Evolutionary conservation across 2,113 vertebrate genomes (phyloP).

Genomic region (Cyanocitta stelleri): DNA sequence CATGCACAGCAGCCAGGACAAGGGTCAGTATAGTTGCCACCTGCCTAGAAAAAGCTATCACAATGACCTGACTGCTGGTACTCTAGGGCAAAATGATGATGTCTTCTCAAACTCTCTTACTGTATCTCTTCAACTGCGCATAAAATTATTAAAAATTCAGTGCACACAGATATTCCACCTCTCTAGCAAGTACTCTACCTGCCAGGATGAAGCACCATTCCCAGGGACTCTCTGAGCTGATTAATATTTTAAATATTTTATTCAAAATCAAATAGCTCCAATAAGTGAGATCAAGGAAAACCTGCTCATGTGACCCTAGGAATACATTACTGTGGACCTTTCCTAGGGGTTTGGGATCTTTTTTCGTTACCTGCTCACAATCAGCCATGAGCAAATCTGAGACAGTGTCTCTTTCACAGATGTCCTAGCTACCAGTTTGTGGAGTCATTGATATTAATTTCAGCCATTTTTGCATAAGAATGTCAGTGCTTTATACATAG

Average conservation of each 20-base stretch:
- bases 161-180: neutral
- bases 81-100: neutral
- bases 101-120: neutral
- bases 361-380: neutral
- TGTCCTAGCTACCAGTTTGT: neutral
- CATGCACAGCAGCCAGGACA: neutral
- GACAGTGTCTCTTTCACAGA: neutral
- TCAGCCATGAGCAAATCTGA: neutral
- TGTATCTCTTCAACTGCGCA: neutral
- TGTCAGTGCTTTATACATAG: neutral
- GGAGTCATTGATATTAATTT: neutral
- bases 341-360: neutral
- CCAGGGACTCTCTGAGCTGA: neutral
- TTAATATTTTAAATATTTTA: conserved; percentile 25
- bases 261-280: conserved; percentile 7
- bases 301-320: neutral
- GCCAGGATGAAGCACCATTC: neutral
- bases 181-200: neutral
- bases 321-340: neutral
- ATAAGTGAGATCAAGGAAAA: neutral
- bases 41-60: neutral
- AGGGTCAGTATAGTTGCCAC: neutral
- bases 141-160: neutral
- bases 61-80: neutral
- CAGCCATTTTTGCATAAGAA: neutral